Percentiles rank a stretch among this genome's conserved stretches.
Conservation (phyloP, 2,113 vertebrate species). For the Pogona vitticeps region DNA sequence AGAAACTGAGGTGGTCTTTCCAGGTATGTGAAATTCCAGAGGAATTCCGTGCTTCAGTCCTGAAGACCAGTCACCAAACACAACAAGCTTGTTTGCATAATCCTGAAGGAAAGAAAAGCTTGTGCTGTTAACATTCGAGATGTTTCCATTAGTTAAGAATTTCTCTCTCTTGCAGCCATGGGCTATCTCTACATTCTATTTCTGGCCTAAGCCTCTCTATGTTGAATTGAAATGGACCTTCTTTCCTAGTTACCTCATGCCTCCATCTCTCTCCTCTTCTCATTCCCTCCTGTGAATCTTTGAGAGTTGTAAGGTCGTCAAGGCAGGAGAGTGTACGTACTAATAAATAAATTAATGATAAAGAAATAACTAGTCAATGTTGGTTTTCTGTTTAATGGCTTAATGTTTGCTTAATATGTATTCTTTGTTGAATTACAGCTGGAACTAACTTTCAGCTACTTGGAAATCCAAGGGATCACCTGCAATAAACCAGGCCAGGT, state of each 20-base stretch:
- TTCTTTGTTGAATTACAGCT: constrained; percentile 77
- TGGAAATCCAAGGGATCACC: constrained; percentile 94
- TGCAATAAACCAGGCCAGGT: constrained; percentile 94
- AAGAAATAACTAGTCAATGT: not conserved
- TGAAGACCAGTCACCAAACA: too few relatives aligned
- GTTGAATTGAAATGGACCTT: not conserved
- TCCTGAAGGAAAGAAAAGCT: too few relatives aligned
- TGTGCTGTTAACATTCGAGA: too few relatives aligned
- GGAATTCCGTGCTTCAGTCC: too few relatives aligned
- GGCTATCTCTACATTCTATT: too few relatives aligned
- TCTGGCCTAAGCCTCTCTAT: too few relatives aligned
- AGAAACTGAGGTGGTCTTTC: too few relatives aligned
- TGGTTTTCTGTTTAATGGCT: not conserved
- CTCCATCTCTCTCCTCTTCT: not conserved
- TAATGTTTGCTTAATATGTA: not conserved
- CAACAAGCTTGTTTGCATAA: too few relatives aligned
- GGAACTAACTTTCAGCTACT: constrained; percentile 93
- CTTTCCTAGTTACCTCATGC: not conserved
- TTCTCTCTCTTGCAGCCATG: too few relatives aligned
- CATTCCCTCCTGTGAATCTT: not conserved
- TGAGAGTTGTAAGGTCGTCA: not conserved
- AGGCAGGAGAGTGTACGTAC: too few relatives aligned
- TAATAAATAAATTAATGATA: not conserved
- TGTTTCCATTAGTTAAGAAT: too few relatives aligned
- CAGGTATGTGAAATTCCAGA: too few relatives aligned